These are phyloP conservation scores for Aplochiton taeniatus DNA, from an alignment of 2,797 vertebrate genomes.

Conservation along the genomic window DNA sequence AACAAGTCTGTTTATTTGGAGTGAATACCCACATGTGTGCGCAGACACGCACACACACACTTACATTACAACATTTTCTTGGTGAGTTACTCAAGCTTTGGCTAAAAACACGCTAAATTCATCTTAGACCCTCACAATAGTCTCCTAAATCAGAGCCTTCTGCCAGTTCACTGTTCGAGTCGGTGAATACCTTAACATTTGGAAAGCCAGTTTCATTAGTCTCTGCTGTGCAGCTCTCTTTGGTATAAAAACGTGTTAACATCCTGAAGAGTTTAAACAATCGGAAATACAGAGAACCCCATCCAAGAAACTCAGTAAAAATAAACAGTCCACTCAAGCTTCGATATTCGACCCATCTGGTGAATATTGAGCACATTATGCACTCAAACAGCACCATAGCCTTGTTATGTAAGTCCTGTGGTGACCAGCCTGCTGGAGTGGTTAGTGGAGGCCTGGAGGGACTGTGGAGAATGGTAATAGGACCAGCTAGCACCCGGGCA, in stretches of 20 bases:
- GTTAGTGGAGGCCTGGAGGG: constrained; percentile 15
- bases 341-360: neutral
- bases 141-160: neutral
- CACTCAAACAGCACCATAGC: neutral
- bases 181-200: too few relatives aligned
- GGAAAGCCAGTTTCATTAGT: too few relatives aligned
- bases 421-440: constrained; percentile 15
- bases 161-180: neutral
- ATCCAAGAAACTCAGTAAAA: neutral
- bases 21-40: neutral
- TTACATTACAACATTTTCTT: neutral
- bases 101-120: constrained; percentile 24
- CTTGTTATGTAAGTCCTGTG: neutral
- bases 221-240: too few relatives aligned
- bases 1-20: constrained; percentile 45
- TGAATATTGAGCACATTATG: neutral
- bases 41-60: constrained; percentile 10
- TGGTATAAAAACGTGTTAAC: too few relatives aligned
- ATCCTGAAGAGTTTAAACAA: too few relatives aligned
- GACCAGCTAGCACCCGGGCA: constrained; percentile 19
- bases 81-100: neutral
- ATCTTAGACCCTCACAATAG: neutral
- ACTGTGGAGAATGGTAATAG: constrained; percentile 61
- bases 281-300: too few relatives aligned
- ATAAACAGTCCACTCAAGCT: neutral